Base-by-base conservation (phyloP, 2,797 vertebrate genomes). In the Sebastes hubbsi region DNA sequence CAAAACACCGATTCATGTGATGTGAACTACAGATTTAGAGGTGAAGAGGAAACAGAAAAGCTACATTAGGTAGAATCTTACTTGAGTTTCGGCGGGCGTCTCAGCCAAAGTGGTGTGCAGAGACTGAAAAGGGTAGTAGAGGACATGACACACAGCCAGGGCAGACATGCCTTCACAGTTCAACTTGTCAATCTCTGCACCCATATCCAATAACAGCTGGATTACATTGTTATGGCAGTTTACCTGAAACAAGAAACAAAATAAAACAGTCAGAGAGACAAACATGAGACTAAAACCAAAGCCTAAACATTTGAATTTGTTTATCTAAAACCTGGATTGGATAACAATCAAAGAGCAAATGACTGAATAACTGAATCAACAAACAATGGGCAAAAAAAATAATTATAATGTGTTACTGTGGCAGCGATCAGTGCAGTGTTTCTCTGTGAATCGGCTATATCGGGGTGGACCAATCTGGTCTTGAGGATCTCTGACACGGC, bases 111-210 rank as follows among this genome's bases (percentile, higher is more conserved):
- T 87, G 60, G 78, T 77, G 42, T 93, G 84, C 78, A 97, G 95
- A 78, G 88, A 92, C 14, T 81, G 64, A 46, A 90, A 76, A 0
- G 96, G 96, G 87, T 97, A 98, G 84, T 95, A 96, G 18, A 97
- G 95, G 18, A 97, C 90, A 63, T 94, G 84, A 77, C 97, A 96
- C 73, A 96, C 95, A 58, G 94, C 93, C 72, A 98, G 91, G 0
- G 96, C 93, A 0, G 96, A 96, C 91, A 97, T 90, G 75, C 96
- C 97, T 78, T 98, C 96, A 3, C 92, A 84, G 0, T 95, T 96
- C 83, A 93, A 24, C 89, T 96, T 96, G 91, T 98, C 96, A 81
- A 98, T 95, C 6, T 97, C 94, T 1, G 94, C 97, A 27, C 97
- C 97, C 1, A 68, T 88, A 87, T 98, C 95, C 88, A 98, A 89